Evolutionary conservation across 2,113 vertebrate genomes (phyloP).

Genomic region (Rhinolophus ferrumequinum): DNA sequence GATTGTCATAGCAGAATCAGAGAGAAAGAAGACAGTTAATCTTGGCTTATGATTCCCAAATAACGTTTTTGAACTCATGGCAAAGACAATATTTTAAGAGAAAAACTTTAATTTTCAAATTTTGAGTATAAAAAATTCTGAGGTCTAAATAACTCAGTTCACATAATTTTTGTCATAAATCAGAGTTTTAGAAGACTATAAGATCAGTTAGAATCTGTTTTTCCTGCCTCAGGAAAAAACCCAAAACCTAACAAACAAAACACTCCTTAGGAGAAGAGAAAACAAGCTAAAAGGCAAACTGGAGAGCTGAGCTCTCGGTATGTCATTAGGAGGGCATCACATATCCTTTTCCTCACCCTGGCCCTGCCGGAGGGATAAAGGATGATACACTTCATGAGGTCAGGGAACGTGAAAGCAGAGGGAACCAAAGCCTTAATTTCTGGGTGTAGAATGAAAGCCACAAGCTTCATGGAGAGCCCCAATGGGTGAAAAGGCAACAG

Average conservation of each 20-base stretch:
- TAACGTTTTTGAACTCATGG: background rate
- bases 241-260: background rate
- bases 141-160: background rate
- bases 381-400: rapidly evolving
- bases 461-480: too few relatives aligned
- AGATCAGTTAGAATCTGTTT: background rate
- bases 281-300: background rate
- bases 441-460: background rate
- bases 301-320: background rate
- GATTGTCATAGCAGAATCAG: background rate
- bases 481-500: background rate
- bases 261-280: background rate
- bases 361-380: background rate
- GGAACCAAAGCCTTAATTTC: background rate
- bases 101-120: background rate
- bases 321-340: background rate
- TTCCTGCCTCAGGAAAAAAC: background rate
- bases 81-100: background rate
- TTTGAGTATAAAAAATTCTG: background rate
- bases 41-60: background rate
- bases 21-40: background rate
- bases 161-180: background rate
- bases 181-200: background rate
- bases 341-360: background rate
- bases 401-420: background rate